Conservation (phyloP, 37 sponge, comb jelly and placozoan species). For the Halichondria panicea region DNA sequence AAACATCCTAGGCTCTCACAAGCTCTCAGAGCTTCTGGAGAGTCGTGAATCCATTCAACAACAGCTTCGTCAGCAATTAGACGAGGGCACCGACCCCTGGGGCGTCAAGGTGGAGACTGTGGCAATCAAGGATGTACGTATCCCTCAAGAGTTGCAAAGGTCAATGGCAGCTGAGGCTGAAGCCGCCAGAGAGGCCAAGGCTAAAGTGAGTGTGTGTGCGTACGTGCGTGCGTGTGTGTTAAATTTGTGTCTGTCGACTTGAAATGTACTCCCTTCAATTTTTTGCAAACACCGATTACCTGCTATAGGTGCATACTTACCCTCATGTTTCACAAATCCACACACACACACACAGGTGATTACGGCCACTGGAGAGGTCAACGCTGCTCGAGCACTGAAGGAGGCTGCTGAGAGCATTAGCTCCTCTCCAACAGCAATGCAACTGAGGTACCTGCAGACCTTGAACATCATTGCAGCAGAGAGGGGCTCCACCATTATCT, state of each 20-base stretch:
- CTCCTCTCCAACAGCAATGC: constrained; percentile 89
- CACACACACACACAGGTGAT: constrained; percentile 65
- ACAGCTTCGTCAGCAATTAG: constrained; percentile 73
- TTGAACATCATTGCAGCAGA: constrained; percentile 91
- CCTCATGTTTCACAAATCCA: background rate
- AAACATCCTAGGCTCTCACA: constrained; percentile 91
- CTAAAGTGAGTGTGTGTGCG: constrained; percentile 63
- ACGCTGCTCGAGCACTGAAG: constrained; percentile 90
- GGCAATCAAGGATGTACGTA: constrained; percentile 94
- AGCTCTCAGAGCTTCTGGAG: constrained; percentile 81
- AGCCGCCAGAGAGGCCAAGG: constrained; percentile 92
- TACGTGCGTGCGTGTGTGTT: background rate
- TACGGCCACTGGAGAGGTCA: constrained; percentile 94
- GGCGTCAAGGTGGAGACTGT: constrained; percentile 93
- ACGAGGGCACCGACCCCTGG: constrained; percentile 96
- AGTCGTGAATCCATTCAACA: constrained; percentile 73
- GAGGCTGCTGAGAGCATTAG: constrained; percentile 96
- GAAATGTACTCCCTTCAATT: background rate
- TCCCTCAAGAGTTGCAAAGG: constrained; percentile 87
- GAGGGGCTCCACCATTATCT: constrained; percentile 93
- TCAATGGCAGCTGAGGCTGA: constrained; percentile 99
- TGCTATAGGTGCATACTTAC: background rate
- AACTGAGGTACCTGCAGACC: constrained; percentile 98
- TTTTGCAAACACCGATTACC: background rate
- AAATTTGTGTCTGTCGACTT: background rate